Evolutionary conservation across 2,797 vertebrate species (phyloP).

Genomic region (Enteromius thamalakanensis): DNA sequence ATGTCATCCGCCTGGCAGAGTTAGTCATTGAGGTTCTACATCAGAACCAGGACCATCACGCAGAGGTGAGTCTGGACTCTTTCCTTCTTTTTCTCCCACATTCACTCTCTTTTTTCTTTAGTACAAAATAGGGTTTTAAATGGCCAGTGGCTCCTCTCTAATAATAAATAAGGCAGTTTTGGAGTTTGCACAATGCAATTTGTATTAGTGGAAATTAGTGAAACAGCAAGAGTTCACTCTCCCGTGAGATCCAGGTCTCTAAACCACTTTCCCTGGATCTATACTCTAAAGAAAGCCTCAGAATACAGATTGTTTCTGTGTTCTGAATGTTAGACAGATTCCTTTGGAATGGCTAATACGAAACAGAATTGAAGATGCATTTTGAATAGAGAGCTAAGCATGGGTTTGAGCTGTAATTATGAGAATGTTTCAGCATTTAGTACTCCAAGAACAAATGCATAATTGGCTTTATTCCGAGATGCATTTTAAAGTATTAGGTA

Average conservation of each 20-base stretch:
- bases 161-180: neutral
- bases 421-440: slow-evolving; percentile 57
- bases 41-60: slow-evolving; percentile 99
- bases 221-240: slow-evolving; percentile 22
- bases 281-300: slow-evolving; percentile 22
- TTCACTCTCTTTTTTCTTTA: slow-evolving; percentile 18
- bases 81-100: slow-evolving; percentile 40
- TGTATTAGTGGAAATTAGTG: slow-evolving; percentile 34
- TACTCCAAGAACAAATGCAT: slow-evolving; percentile 49
- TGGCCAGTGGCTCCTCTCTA: slow-evolving; percentile 11
- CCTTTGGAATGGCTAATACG: neutral
- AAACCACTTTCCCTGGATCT: slow-evolving; percentile 53
- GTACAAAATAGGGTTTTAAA: slow-evolving; percentile 27
- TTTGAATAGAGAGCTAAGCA: slow-evolving; percentile 36
- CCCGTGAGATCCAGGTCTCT: slow-evolving; percentile 36
- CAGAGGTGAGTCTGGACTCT: slow-evolving; percentile 90
- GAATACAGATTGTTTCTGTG: slow-evolving; percentile 36
- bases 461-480: slow-evolving; percentile 66
- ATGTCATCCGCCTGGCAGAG: slow-evolving; percentile 98
- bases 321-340: slow-evolving; percentile 25
- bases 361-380: slow-evolving; percentile 26
- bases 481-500: slow-evolving; percentile 70
- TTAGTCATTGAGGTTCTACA: slow-evolving; percentile 99
- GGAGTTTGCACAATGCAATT: slow-evolving; percentile 2
- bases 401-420: slow-evolving; percentile 7